These are phyloP conservation scores for Ceriagrion tenellum DNA, from an alignment of 2,888 invertebrate species.

Conservation along the genomic window DNA sequence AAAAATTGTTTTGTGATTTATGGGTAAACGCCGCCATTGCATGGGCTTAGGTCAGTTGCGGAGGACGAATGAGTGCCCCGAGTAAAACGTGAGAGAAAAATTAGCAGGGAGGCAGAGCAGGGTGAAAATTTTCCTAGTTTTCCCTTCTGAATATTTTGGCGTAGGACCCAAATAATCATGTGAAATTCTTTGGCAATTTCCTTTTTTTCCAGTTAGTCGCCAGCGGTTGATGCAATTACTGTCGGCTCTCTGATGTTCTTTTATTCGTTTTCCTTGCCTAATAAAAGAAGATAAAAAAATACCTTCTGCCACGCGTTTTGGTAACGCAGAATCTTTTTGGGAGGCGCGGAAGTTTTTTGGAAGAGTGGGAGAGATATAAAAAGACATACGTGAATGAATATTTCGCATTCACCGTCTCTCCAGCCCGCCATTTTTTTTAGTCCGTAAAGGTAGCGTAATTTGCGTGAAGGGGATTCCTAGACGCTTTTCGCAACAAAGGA, in stretches of 20 bases:
- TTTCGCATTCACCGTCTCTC: background rate
- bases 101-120: background rate
- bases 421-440: background rate
- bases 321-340: background rate
- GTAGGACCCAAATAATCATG: background rate
- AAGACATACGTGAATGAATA: background rate
- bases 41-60: background rate
- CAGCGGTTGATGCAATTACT: background rate
- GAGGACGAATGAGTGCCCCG: background rate
- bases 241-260: background rate
- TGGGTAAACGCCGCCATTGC: background rate
- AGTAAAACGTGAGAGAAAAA: background rate
- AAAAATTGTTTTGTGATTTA: background rate
- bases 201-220: background rate
- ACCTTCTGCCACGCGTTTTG: background rate
- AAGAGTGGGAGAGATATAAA: background rate
- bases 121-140: background rate
- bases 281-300: background rate
- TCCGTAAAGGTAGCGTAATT: background rate
- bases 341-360: background rate
- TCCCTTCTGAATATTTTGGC: background rate
- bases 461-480: background rate
- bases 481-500: background rate
- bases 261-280: too few relatives aligned
- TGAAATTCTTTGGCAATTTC: background rate